Percentiles rank a stretch among this genome's conserved stretches.
phyloP scores from a whole-genome alignment of 2,113 vertebrate species.

The Coreoperca whiteheadi region DNA sequence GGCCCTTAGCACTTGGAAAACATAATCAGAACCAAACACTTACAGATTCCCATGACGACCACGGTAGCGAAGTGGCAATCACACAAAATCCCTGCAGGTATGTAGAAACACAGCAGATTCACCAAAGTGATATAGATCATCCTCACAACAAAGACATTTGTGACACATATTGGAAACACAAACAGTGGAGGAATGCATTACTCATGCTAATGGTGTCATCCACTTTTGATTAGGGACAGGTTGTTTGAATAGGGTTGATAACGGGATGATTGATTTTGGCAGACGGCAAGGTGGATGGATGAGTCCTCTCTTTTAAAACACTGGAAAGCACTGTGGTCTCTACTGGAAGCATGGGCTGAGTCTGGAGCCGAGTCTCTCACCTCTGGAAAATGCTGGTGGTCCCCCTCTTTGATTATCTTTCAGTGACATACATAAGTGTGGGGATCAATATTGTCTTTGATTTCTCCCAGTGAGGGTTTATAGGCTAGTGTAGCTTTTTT shows the following conservation, averaged over 20 bases:
- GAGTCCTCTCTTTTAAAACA: constrained; percentile 62
- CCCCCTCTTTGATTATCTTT: constrained; percentile 23
- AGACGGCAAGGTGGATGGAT: constrained; percentile 47
- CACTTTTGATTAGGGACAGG: constrained; percentile 46
- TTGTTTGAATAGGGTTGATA: constrained; percentile 65
- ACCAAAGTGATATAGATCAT: constrained; percentile 17
- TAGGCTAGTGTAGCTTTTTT: not conserved
- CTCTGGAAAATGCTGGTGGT: constrained; percentile 11
- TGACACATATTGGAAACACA: constrained; percentile 47
- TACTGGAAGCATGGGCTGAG: not conserved
- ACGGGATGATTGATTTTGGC: constrained; percentile 62
- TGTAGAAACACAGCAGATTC: constrained; percentile 20
- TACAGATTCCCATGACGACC: constrained; percentile 32
- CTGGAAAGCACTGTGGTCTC: constrained; percentile 25
- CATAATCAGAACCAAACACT: constrained; percentile 51
- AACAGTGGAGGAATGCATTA: constrained; percentile 57
- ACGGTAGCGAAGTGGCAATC: constrained; percentile 4
- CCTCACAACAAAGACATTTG: constrained; percentile 29
- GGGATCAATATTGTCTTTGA: constrained; percentile 12
- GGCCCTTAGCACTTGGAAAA: constrained; percentile 50
- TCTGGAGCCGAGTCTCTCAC: not conserved
- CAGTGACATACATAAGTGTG: not conserved
- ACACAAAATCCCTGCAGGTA: constrained; percentile 51
- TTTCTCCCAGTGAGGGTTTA: not conserved
- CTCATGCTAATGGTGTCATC: constrained; percentile 31